phyloP scores from a whole-genome alignment of 2,797 vertebrate genomes.

The Takifugu ocellatus region DNA sequence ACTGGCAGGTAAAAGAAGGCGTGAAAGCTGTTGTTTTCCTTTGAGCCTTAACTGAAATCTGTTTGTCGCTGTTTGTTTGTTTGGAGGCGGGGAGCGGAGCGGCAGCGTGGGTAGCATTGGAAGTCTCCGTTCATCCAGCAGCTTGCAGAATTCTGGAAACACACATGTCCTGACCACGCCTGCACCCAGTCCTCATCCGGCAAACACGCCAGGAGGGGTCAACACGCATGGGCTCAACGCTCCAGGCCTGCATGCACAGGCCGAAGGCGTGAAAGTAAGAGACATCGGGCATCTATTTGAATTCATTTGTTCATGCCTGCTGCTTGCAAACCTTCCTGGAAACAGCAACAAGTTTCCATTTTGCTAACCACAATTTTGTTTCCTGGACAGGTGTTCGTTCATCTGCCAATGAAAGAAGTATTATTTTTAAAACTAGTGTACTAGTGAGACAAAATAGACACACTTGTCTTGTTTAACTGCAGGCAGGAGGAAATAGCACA shows the following conservation, averaged over 20 bases:
- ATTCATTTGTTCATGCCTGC: no score
- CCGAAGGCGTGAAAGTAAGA: constrained; percentile 89
- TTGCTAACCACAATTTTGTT: constrained; percentile 44
- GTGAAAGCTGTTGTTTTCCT: not conserved
- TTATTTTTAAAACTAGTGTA: no score
- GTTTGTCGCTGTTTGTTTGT: constrained; percentile 7
- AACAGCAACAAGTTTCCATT: constrained; percentile 29
- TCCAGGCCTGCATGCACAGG: constrained; percentile 84
- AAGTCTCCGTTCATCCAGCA: constrained; percentile 77
- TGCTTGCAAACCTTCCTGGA: constrained; percentile 21
- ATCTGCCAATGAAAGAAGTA: no score
- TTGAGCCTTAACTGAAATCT: not conserved
- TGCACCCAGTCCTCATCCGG: constrained; percentile 64
- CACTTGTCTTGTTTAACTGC: constrained; percentile 10
- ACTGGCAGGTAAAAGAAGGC: constrained; percentile 79
- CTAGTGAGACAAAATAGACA: no score
- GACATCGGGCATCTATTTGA: no score
- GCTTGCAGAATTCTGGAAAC: constrained; percentile 72
- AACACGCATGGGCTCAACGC: constrained; percentile 81
- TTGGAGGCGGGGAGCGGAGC: constrained; percentile 82
- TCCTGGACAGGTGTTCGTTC: constrained; percentile 42
- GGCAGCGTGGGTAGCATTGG: constrained; percentile 88
- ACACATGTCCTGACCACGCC: constrained; percentile 70
- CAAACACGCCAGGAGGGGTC: constrained; percentile 57
- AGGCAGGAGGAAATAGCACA: constrained; percentile 9